Percentiles rank a stretch among this genome's conserved stretches.
Evolutionary conservation across 2,888 invertebrate species (phyloP).

Genomic region (Cerastis leucographa): DNA sequence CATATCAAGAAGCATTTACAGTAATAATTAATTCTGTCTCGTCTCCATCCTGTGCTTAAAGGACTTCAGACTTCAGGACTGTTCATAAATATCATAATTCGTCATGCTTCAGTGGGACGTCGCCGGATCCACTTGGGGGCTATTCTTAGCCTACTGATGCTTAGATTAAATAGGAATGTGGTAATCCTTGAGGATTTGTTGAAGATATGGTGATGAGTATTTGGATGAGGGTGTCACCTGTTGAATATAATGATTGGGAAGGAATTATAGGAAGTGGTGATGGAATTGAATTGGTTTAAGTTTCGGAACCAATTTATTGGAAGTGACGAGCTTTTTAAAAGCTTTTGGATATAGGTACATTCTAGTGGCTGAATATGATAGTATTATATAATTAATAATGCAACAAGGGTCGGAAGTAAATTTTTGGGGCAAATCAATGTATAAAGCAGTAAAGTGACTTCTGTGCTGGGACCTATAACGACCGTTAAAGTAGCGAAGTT

Average conservation of each 20-base stretch:
- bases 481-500: neutral
- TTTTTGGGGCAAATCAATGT: neutral
- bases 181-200: conserved; percentile 55
- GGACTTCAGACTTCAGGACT: conserved; percentile 47
- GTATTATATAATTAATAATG: neutral
- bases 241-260: conserved; percentile 9
- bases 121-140: conserved; percentile 39
- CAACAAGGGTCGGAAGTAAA: neutral
- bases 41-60: conserved; percentile 59
- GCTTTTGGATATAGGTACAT: neutral
- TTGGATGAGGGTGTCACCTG: conserved; percentile 23
- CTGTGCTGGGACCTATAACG: neutral
- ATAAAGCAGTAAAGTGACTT: neutral
- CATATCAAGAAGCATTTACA: conserved; percentile 51
- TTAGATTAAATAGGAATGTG: conserved; percentile 58
- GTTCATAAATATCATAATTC: conserved; percentile 64
- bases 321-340: neutral
- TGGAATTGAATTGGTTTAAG: neutral
- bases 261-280: neutral
- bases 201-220: conserved; percentile 50
- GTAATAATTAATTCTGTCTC: conserved; percentile 61
- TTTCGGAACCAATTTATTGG: neutral
- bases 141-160: conserved; percentile 55
- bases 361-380: neutral
- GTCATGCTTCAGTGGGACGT: conserved; percentile 58